Percentiles rank a stretch among this genome's conserved stretches.
phyloP scores from a whole-genome alignment of 1,140 invertebrate species.

The Megathymus violae region DNA sequence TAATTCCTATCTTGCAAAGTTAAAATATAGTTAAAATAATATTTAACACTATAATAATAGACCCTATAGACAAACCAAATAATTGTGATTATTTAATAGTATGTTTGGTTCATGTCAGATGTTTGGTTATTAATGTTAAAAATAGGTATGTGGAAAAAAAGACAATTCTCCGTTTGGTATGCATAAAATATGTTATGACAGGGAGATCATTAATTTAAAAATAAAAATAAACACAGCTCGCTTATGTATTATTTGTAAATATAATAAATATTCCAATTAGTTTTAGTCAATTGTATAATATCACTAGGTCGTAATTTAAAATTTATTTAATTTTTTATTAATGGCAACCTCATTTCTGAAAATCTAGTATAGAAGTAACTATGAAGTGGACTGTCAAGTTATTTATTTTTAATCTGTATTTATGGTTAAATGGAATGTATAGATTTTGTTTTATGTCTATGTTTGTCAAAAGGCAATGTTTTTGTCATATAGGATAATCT shows the following conservation, averaged over 20 bases:
- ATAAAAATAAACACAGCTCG: slow-evolving; percentile 33
- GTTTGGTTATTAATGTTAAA: slow-evolving; percentile 34
- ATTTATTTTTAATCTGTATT: slow-evolving; percentile 44
- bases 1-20: slow-evolving; percentile 11
- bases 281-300: slow-evolving; percentile 74
- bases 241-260: slow-evolving; percentile 69
- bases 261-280: slow-evolving; percentile 75
- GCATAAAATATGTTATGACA: slow-evolving; percentile 23
- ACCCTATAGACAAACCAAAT: slow-evolving; percentile 45
- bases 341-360: slow-evolving; percentile 44
- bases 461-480: slow-evolving; percentile 7
- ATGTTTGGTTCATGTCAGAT: slow-evolving; percentile 20
- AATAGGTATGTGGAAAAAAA: slow-evolving; percentile 44
- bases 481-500: neutral
- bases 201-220: slow-evolving; percentile 37
- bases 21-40: too few species aligned
- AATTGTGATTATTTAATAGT: slow-evolving; percentile 47
- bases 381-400: slow-evolving; percentile 51
- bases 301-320: slow-evolving; percentile 46
- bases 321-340: slow-evolving; percentile 63
- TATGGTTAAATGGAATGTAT: slow-evolving; percentile 17
- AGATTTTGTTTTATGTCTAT: slow-evolving; percentile 7
- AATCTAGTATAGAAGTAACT: slow-evolving; percentile 21
- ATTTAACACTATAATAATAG: slow-evolving; percentile 29
- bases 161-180: slow-evolving; percentile 51